phyloP scores from a whole-genome alignment of 2,113 vertebrate species.

The Oreochromis spilurus region DNA sequence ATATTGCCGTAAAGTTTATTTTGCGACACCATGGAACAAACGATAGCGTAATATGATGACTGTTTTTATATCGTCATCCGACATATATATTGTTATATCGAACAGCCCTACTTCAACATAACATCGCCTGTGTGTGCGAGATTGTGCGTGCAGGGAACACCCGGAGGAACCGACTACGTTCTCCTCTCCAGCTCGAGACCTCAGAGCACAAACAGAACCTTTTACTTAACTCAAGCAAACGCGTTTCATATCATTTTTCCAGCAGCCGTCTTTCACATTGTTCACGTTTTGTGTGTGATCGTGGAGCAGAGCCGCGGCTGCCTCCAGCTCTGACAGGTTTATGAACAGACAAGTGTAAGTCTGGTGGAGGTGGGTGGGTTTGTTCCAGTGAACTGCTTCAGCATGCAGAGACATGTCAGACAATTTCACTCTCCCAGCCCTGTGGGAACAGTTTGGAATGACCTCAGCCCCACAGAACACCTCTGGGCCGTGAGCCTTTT shows the following conservation, averaged over 20 bases:
- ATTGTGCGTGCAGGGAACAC: not conserved
- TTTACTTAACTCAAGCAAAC: not conserved
- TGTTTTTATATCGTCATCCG: not conserved
- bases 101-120: not conserved
- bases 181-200: not conserved
- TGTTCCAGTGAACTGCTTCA: not conserved
- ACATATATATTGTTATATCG: not conserved
- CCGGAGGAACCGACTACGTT: not conserved
- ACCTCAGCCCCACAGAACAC: not conserved
- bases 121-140: not conserved
- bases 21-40: not conserved
- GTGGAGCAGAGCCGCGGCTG: not conserved
- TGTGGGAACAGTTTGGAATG: not conserved
- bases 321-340: not conserved
- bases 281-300: rapidly evolving
- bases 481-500: not conserved
- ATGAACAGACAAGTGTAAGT: not conserved
- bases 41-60: not conserved
- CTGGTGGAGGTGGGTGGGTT: not conserved
- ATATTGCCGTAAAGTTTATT: not conserved
- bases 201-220: not conserved
- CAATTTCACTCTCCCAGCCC: not conserved
- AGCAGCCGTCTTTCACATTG: not conserved
- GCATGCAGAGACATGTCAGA: not conserved
- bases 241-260: not conserved